These are phyloP conservation scores for Craterocephalus amniculus DNA, from an alignment of 2,797 vertebrate species.

Conservation along the genomic window DNA sequence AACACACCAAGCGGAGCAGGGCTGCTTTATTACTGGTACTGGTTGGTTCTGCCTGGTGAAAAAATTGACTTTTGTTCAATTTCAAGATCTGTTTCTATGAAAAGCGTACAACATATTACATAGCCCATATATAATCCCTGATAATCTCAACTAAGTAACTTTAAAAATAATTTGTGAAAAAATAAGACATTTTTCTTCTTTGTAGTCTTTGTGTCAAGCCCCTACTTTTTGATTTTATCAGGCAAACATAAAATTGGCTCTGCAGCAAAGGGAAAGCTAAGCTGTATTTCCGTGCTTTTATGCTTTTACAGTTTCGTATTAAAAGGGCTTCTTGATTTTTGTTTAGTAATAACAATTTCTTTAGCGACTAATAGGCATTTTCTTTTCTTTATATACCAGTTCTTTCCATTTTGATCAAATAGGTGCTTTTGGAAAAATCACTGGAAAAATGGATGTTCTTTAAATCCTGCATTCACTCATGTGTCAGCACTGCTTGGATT, in stretches of 20 bases:
- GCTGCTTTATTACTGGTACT: conserved; percentile 16
- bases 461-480: conserved; percentile 1
- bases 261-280: not conserved
- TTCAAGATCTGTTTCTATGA: not conserved
- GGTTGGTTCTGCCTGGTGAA: not conserved
- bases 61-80: not conserved
- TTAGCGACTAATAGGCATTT: too few species aligned
- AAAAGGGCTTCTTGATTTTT: not conserved
- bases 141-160: not conserved
- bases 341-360: too few species aligned
- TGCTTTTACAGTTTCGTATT: not conserved
- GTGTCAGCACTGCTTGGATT: conserved; percentile 29
- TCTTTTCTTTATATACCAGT: too few species aligned
- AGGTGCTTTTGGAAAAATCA: not conserved
- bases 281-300: not conserved
- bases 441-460: not conserved
- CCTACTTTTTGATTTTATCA: not conserved
- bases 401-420: too few species aligned
- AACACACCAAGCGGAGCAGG: not conserved
- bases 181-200: not conserved
- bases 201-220: not conserved
- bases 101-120: not conserved
- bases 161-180: not conserved
- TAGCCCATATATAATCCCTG: not conserved
- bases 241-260: not conserved